These are phyloP conservation scores for Sardinella longiceps DNA, from an alignment of 2,797 vertebrate species.

Conservation along the genomic window DNA sequence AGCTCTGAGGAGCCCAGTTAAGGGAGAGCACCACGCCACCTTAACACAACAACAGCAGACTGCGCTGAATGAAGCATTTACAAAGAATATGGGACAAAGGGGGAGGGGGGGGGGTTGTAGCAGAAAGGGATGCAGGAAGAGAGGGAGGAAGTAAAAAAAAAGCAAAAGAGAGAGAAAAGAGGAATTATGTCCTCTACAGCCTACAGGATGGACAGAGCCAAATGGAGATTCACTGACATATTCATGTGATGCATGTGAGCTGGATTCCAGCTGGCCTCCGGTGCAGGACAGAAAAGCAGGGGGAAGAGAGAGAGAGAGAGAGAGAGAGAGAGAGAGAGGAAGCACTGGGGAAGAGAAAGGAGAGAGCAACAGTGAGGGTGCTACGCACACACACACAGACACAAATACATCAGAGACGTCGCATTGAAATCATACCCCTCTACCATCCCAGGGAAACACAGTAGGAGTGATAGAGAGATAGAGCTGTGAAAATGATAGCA, in stretches of 20 bases:
- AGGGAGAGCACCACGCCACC: constrained; percentile 22
- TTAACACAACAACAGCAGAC: constrained; percentile 32
- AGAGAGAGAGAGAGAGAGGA: constrained; percentile 11
- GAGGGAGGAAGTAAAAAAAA: constrained; percentile 8
- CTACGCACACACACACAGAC: neutral
- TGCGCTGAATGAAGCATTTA: constrained; percentile 37
- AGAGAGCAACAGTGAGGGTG: neutral
- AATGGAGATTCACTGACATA: constrained; percentile 36
- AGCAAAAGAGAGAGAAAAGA: constrained; percentile 30
- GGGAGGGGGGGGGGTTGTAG: neutral
- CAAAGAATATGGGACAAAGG: neutral
- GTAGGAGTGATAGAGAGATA: neutral
- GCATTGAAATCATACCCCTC: neutral
- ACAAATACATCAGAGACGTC: neutral
- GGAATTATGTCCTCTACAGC: neutral
- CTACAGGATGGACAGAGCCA: neutral
- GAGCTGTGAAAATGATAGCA: neutral
- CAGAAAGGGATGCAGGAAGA: constrained; percentile 33
- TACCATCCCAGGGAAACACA: neutral
- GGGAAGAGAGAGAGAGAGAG: neutral
- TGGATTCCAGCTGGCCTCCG: constrained; percentile 24
- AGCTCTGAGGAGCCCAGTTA: neutral
- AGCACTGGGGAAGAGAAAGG: too few relatives aligned
- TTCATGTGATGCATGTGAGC: constrained; percentile 37
- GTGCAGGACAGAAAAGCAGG: constrained; percentile 30